Base-by-base conservation (phyloP, 2,113 vertebrate species). In the Centrocercus urophasianus region DNA sequence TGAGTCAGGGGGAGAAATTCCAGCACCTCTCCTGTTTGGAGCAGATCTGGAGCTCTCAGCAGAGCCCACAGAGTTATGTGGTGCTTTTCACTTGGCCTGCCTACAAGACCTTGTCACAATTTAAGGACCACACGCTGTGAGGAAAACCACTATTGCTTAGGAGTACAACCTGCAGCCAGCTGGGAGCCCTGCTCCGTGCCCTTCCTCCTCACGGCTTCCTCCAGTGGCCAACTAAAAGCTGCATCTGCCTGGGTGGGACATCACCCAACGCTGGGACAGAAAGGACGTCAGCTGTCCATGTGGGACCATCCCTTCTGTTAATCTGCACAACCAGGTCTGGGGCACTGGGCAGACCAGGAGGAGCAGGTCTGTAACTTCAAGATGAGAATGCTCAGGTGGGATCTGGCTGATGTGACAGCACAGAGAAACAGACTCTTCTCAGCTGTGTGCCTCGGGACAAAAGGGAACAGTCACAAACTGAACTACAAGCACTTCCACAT, bases 121-220 rank as follows among this genome's bases (percentile, higher is more conserved):
- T 63, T n/a, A 73, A 66, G 8, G 43, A 57, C 32, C 1, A 5
- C 1, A 13, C 28, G 27, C n/a, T 63, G 6, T 2, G 27, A 57
- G 50, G 50, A 82, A 15, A 47, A 63, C 47, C 1, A 13, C 2
- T 10, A 42, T 6, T 6, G 52, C 64, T 59, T 17, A 80, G 76
- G n/a, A 80, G 43, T 36, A 56, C 17, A 38, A 17, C 32, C n/a
- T 7, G 9, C 14, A 43, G 16, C 5, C 67, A 67, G 28, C 8
- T 1, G 30, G 70, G 36, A 4, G 8, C 14, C 15, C 28, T 19
- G 6, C 4, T 34, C n/a, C 47, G 30, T 0, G 16, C 17, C 4
- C 54, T 85, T 59, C 50, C 60, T 73, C 27, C 42, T 52, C 3
- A 47, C 3, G 21, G 13, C 52, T 25, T 48, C 42, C 61, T 21